phyloP scores from a whole-genome alignment of 2,888 invertebrate genomes.

The Globia sparganii region DNA sequence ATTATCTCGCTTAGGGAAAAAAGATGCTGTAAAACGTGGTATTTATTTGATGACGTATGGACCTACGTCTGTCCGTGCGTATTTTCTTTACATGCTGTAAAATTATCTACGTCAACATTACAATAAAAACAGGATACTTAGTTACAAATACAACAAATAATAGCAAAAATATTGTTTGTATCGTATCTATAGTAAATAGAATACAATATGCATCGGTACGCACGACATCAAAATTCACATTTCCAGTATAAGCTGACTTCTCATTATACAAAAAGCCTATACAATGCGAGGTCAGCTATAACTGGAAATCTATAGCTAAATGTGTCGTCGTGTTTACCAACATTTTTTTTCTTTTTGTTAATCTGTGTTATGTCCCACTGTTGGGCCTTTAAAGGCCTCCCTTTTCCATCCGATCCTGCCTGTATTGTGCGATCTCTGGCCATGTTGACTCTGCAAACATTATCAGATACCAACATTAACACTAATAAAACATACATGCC shows the following conservation, averaged over 20 bases:
- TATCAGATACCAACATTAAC: background rate
- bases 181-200: background rate
- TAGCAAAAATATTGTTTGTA: background rate
- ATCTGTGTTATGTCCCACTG: background rate
- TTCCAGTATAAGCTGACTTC: background rate
- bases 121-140: conserved; percentile 13
- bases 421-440: background rate
- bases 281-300: background rate
- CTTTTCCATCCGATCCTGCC: background rate
- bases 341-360: background rate
- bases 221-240: too few species aligned
- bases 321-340: background rate
- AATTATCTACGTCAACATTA: conserved; percentile 31
- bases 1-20: conserved; percentile 29
- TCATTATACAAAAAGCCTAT: too few species aligned
- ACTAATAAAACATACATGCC: background rate
- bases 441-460: background rate
- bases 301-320: background rate
- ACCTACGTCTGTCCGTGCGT: conserved; percentile 21
- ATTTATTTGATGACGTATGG: conserved; percentile 44
- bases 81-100: background rate
- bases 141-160: conserved; percentile 11
- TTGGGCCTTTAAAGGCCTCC: background rate
- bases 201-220: background rate
- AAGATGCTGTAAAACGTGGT: conserved; percentile 34